A percentile compares a stretch with the other conserved stretches of the same genome.
These are phyloP conservation scores for Apotomis turbidana DNA, from an alignment of 2,888 invertebrate genomes.

Conservation along the genomic window DNA sequence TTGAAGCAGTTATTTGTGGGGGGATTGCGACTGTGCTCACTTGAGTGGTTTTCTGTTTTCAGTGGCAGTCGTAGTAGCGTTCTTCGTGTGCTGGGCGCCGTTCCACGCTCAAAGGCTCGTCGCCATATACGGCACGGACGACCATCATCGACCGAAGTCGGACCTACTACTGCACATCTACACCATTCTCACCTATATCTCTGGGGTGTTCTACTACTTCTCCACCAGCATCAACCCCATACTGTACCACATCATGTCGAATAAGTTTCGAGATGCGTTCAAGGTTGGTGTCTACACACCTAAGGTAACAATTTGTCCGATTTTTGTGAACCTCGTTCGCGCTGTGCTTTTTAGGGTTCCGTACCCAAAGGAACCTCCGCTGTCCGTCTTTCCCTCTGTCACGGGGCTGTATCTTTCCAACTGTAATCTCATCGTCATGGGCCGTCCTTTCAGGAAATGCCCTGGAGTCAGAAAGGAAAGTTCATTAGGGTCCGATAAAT, in stretches of 20 bases:
- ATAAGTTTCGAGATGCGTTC: conserved; percentile 96
- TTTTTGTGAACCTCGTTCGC: too few species aligned
- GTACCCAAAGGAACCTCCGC: too few species aligned
- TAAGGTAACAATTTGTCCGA: too few species aligned
- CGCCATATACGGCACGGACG: conserved; percentile 87
- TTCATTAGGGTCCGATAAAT: too few species aligned
- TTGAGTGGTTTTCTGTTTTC: conserved; percentile 47
- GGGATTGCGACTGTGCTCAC: too few species aligned
- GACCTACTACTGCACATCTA: conserved; percentile 84
- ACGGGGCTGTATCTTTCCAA: too few species aligned
- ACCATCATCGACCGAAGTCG: conserved; percentile 68
- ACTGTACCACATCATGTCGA: conserved; percentile 97
- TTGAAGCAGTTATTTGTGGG: too few species aligned
- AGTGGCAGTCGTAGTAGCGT: conserved; percentile 96
- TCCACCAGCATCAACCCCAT: conserved; percentile 97
- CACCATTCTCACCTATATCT: conserved; percentile 89
- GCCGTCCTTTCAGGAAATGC: too few species aligned
- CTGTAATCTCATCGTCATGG: too few species aligned
- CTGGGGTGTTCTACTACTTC: conserved; percentile 95
- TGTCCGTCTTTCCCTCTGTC: too few species aligned
- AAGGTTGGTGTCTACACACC: conserved; percentile 84
- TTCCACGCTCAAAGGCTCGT: conserved; percentile 96
- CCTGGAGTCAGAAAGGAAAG: too few species aligned
- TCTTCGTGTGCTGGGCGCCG: conserved; percentile 95
- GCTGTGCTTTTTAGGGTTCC: too few species aligned